Conservation (phyloP, 2,888 invertebrate species). For the Anthophora plumipes region DNA sequence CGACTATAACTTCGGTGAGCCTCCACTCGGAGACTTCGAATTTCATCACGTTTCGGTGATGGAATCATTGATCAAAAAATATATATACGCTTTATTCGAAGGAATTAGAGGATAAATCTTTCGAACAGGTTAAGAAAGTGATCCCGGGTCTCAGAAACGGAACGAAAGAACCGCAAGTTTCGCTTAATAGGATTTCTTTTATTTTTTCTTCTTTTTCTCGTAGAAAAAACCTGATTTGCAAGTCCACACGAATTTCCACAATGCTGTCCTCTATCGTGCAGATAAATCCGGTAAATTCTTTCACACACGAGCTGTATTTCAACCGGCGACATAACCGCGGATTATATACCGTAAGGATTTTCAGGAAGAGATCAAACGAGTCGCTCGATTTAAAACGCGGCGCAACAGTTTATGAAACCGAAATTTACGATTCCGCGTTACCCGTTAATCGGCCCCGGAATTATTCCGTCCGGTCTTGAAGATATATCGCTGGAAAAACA, state of each 20-base stretch:
- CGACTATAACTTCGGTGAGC: too few relatives aligned
- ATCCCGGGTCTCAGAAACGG: too few relatives aligned
- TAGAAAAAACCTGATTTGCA: not conserved
- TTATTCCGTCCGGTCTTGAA: constrained; percentile 26
- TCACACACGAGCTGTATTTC: constrained; percentile 1
- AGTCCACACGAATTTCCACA: not conserved
- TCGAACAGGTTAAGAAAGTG: too few relatives aligned
- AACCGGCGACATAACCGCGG: not conserved
- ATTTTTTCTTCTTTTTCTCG: too few relatives aligned
- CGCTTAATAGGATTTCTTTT: not conserved
- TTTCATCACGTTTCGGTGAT: too few relatives aligned
- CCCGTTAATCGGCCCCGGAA: constrained; percentile 33
- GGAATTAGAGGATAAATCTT: too few relatives aligned
- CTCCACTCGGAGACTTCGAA: too few relatives aligned
- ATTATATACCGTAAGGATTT: constrained; percentile 27
- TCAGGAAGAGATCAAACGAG: constrained; percentile 20
- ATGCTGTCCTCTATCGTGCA: not conserved
- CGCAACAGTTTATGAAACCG: constrained; percentile 32
- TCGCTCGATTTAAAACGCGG: constrained; percentile 1
- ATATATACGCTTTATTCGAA: too few relatives aligned
- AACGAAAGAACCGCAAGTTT: too few relatives aligned
- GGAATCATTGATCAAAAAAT: too few relatives aligned
- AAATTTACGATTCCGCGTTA: constrained; percentile 27
- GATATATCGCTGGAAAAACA: constrained; percentile 31
- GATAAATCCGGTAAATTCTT: constrained; percentile 20